phyloP scores from a whole-genome alignment of 2,797 vertebrate species.

The Gouania willdenowi region DNA sequence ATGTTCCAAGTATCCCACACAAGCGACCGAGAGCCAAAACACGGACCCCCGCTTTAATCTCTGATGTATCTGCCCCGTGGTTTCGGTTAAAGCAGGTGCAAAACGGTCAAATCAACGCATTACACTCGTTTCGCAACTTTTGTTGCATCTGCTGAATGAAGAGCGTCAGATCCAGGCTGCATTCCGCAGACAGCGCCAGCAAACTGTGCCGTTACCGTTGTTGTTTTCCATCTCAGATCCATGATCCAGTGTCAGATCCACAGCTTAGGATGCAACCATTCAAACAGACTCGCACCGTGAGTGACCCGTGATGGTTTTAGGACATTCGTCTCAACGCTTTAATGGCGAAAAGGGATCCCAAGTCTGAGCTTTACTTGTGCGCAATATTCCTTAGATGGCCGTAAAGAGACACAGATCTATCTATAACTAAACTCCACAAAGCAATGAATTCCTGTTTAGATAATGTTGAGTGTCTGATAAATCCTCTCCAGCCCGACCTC shows the following conservation, averaged over 20 bases:
- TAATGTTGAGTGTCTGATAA: conserved; percentile 64
- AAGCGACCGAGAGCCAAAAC: conserved; percentile 18
- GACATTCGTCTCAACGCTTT: conserved; percentile 55
- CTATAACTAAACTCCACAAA: conserved; percentile 66
- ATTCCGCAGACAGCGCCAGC: conserved; percentile 63
- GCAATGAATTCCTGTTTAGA: conserved; percentile 55
- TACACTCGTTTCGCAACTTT: conserved; percentile 78
- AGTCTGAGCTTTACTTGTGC: conserved; percentile 66
- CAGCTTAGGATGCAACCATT: conserved; percentile 32
- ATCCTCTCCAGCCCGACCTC: conserved; percentile 67
- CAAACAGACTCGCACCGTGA: conserved; percentile 19
- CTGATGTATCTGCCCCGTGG: conserved; percentile 68
- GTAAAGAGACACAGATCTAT: conserved; percentile 47
- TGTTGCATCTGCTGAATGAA: conserved; percentile 59
- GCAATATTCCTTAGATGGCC: conserved; percentile 69
- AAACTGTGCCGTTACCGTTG: conserved; percentile 72
- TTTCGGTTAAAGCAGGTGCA: conserved; percentile 68
- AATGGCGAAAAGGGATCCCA: conserved; percentile 38
- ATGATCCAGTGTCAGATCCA: conserved; percentile 67
- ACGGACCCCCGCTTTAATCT: conserved; percentile 58
- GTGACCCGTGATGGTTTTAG: conserved; percentile 54
- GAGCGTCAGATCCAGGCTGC: conserved; percentile 45
- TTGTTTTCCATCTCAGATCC: conserved; percentile 74
- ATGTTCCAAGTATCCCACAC: conserved; percentile 71
- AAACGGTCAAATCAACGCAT: conserved; percentile 62